Base-by-base conservation (phyloP, 1,140 invertebrate genomes). In the Drosophila prosaltans region DNA sequence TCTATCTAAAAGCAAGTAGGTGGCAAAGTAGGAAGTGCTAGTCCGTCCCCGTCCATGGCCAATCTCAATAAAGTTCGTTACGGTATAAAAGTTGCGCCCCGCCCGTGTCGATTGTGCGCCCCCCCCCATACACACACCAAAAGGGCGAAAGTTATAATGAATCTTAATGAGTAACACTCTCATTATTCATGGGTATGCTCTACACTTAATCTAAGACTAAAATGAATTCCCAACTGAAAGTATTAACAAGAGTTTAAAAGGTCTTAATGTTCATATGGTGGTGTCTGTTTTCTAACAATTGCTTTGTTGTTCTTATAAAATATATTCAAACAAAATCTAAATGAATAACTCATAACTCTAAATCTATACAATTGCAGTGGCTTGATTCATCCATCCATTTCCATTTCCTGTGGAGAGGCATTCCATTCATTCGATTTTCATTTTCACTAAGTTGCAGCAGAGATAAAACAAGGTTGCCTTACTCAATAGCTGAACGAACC, bases 11-110 rank as follows among this genome's bases (percentile, higher is more conserved):
- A 1, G 28, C 28, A 36, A 32, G 21, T 39, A 24, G 32, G 57
- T 39, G 57, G 57, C 21, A 59, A 59, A 59, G 16, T 59, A 59
- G 57, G 57, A 59, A 59, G 57, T 59, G 57, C 45, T 51, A 24
- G n/a, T 8, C 45, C 45, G 45, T 24, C 9, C 4, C 28, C 26
- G 45, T 26, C 45, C 45, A 51, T 51, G 45, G 45, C 45, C 45
- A 51, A 51, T 51, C 45, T 51, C 21, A 51, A 26, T 51, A 51
- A 51, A 51, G 45, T 51, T 51, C 24, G 45, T 51, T 51, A 26
- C 21, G 45, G 8, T 24, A 51, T 51, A 24, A 51, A 51, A 51
- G 21, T 51, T 51, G 2, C 24, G 45, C 8, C 45, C 24, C 1
- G 21, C 16, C 16, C 16, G 16, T 16, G 9, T 10, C 45, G 45